These are phyloP conservation scores for Phyllotis vaccarum DNA, from an alignment of 2,797 vertebrate genomes.

Conservation along the genomic window DNA sequence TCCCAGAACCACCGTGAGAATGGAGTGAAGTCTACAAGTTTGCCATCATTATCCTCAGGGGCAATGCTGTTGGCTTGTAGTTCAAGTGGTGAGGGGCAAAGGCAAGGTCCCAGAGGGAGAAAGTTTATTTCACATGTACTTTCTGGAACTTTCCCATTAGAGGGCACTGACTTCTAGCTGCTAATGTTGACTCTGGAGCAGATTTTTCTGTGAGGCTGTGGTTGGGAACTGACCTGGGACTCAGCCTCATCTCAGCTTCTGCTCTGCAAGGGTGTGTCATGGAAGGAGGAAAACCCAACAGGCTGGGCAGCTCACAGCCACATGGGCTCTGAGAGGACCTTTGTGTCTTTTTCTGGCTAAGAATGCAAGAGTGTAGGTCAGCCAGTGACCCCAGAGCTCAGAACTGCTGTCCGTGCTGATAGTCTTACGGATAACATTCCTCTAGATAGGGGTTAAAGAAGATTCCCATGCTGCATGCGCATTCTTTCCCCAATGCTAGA, in stretches of 20 bases:
- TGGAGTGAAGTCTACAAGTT: accelerated
- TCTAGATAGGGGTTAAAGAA: neutral
- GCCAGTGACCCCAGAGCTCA: neutral
- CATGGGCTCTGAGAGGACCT: neutral
- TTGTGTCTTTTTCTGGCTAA: neutral
- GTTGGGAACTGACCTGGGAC: neutral
- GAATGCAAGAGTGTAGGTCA: constrained; percentile 3
- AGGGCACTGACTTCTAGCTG: neutral
- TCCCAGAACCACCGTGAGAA: accelerated
- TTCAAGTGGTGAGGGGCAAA: accelerated
- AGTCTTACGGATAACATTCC: neutral
- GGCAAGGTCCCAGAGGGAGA: neutral
- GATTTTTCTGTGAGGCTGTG: neutral
- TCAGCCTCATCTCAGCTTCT: neutral
- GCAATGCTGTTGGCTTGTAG: neutral
- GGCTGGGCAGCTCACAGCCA: neutral
- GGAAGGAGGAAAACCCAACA: neutral
- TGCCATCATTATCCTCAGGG: too few species aligned
- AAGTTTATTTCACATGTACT: neutral
- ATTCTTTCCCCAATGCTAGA: neutral
- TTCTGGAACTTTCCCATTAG: constrained; percentile 56
- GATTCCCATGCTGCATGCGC: neutral
- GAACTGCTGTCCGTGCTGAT: neutral
- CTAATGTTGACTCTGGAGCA: neutral
- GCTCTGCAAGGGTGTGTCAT: neutral